Conservation (phyloP, 2,888 invertebrate species). For the Eucera pruinosa region DNA sequence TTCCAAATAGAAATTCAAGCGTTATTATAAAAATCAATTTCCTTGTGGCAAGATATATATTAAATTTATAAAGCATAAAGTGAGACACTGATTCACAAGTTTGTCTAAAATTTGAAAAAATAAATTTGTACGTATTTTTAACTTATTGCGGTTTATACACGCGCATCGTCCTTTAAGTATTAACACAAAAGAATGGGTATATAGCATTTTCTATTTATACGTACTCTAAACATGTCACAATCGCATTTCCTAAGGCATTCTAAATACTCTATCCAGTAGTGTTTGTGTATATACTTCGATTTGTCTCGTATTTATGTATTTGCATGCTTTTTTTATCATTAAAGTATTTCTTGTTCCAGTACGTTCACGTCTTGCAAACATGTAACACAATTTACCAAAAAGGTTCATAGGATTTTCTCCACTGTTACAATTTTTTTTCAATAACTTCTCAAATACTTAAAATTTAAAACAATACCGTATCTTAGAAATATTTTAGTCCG, state of each 20-base stretch:
- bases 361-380: not conserved
- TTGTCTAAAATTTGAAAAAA: not conserved
- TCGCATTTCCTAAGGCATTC: slow-evolving; percentile 21
- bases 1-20: not conserved
- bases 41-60: not conserved
- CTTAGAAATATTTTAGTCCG: not conserved
- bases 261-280: slow-evolving; percentile 21
- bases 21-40: not conserved
- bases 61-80: not conserved
- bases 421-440: not conserved
- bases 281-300: slow-evolving; percentile 10
- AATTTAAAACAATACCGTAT: not conserved
- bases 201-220: slow-evolving; percentile 28
- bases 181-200: slow-evolving; percentile 9
- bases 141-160: not conserved
- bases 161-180: slow-evolving; percentile 30
- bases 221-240: slow-evolving; percentile 21
- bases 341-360: not conserved
- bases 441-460: not conserved
- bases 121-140: too few relatives aligned
- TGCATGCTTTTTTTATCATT: not conserved
- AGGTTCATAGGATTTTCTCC: not conserved
- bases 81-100: not conserved
- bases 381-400: not conserved
- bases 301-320: not conserved